Base-by-base conservation (phyloP, 2,113 vertebrate genomes). In the Paramisgurnus dabryanus region DNA sequence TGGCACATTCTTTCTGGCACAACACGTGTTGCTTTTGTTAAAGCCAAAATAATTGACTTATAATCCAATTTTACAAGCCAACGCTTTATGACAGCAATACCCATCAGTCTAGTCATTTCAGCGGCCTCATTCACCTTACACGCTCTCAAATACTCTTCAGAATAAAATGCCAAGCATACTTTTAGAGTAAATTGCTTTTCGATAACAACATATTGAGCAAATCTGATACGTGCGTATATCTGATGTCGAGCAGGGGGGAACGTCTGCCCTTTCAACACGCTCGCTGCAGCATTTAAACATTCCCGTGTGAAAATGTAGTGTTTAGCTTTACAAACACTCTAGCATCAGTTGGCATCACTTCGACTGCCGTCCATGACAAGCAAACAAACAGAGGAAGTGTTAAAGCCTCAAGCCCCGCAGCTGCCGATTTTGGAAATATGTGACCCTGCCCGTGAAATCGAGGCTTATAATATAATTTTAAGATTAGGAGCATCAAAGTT, bases 321-420 rank as follows among this genome's bases (percentile, higher is more conserved):
- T n/a, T 41, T 9, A 58, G 53, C 34, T 72, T 58, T 58, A 12
- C 72, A 47, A 74, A 34, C 57, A 43, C 40, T 61, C 55, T 4
- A 18, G 40, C 18, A 61, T 61, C 41, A 63, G 57, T 17, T 47
- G 40, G 40, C 41, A 4, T 47, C 12, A 17, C 55, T 13, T 34
- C 11, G 70, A 73, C 53, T 58, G 34, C 70, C n/a, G 34, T 58
- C 34, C 27, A 45, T 45, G 57, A 61, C 41, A 74, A 63, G 40
- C 72, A 63, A 74, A 74, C 41, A 63, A 63, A 61, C 57, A 45
- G 18, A 61, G 40, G 7, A 57, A 3, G 53, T 22, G 40, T 47
- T 60, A 61, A 61, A 60, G 57, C 18, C 72, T 74, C n/a, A 17
- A 74, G 40, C 58, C 47, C 34, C 2, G 18, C 18, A 41, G n/a